Percentiles rank a stretch among this genome's conserved stretches.
These are phyloP conservation scores for Tetramorium parvispinum DNA, from an alignment of 1,140 invertebrate species.

Conservation along the genomic window DNA sequence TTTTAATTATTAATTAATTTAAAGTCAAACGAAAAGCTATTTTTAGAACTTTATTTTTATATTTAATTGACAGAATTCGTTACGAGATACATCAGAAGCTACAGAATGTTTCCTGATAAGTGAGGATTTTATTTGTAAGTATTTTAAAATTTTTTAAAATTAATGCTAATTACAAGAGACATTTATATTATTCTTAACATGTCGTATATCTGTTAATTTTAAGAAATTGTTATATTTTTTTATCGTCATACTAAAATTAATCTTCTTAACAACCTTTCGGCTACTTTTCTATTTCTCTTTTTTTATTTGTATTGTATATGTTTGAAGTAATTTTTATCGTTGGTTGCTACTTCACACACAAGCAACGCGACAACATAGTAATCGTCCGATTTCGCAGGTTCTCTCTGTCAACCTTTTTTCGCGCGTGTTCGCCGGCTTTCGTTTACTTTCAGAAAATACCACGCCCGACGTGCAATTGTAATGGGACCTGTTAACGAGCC, in stretches of 20 bases:
- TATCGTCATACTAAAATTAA: not conserved
- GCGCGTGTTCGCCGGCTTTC: not conserved
- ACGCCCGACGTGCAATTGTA: slow-evolving; percentile 41
- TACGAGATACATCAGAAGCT: not conserved
- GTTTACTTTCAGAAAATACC: slow-evolving; percentile 35
- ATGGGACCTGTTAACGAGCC: slow-evolving; percentile 55
- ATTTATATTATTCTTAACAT: not conserved
- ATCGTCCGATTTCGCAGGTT: slow-evolving; percentile 17
- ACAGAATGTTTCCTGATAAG: not conserved
- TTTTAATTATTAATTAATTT: not conserved
- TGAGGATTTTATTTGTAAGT: not conserved
- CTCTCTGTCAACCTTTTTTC: slow-evolving; percentile 29
- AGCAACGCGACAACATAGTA: not conserved
- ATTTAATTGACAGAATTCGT: not conserved
- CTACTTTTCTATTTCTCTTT: not conserved
- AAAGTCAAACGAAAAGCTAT: not conserved
- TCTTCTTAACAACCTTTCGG: not conserved
- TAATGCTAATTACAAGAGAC: not conserved
- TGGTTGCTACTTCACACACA: not conserved
- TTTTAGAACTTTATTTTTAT: not conserved
- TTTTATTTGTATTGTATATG: not conserved
- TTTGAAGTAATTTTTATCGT: not conserved
- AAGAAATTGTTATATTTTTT: not conserved
- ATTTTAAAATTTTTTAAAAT: not conserved
- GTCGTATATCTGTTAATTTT: not conserved